These are phyloP conservation scores for Ochropacha duplaris DNA, from an alignment of 2,888 invertebrate genomes.

Conservation along the genomic window DNA sequence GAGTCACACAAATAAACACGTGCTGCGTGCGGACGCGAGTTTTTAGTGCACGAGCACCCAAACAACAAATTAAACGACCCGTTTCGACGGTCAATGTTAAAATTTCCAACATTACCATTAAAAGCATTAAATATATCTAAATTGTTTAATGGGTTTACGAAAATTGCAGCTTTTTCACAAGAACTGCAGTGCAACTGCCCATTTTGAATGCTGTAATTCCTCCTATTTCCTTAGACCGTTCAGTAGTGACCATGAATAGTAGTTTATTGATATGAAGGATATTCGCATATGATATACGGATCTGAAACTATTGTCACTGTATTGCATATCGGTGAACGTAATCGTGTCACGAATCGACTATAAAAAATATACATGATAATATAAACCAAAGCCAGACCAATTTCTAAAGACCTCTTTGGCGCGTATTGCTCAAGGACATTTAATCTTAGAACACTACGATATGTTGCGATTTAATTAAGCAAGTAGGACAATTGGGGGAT, in stretches of 20 bases:
- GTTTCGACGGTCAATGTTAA: conserved; percentile 19
- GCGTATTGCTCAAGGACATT: not conserved
- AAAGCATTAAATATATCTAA: too few relatives aligned
- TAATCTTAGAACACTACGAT: not conserved
- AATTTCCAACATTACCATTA: conserved; percentile 2
- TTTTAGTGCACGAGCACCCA: conserved; percentile 30
- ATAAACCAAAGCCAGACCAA: conserved; percentile 19
- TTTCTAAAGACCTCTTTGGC: conserved; percentile 4
- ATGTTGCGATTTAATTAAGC: not conserved
- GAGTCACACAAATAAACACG: conserved; percentile 17
- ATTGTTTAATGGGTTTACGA: too few relatives aligned
- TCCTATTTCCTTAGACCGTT: not conserved
- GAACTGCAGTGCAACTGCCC: not conserved
- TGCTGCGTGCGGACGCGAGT: conserved; percentile 11
- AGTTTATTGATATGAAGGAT: conserved; percentile 2
- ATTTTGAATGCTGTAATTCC: not conserved
- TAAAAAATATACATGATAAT: conserved; percentile 45
- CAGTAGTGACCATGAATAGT: conserved; percentile 1
- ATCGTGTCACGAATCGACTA: conserved; percentile 49
- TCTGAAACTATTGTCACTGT: conserved; percentile 10
- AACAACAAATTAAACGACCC: conserved; percentile 12
- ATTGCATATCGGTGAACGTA: conserved; percentile 41
- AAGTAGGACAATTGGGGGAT: conserved; percentile 16
- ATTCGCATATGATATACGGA: conserved; percentile 11
- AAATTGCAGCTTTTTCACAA: too few relatives aligned